Base-by-base conservation (phyloP, 1,140 invertebrate species). In the Halesus radiatus region DNA sequence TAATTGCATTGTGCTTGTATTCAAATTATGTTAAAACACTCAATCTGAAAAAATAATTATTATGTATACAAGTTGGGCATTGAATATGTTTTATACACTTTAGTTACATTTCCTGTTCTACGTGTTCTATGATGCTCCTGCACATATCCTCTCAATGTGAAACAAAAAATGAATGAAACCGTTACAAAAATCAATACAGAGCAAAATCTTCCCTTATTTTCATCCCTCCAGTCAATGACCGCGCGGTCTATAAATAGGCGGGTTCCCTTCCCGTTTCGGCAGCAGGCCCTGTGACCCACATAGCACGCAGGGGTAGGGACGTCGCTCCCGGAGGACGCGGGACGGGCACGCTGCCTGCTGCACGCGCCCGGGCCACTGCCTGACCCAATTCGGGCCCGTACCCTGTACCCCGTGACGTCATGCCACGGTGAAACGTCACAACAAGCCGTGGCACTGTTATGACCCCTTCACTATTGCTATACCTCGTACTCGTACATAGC, bases 311-410 rank as follows among this genome's bases (percentile, higher is more conserved):
- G n/a, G 7, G 13, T 64, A 64, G 6, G n/a, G 64, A 18, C 32
- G n/a, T 18, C 56, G 64, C n/a, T 5, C 64, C 7, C 26, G 50
- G 15, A n/a, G 50, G 18, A 20, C 20, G 68, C 20, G 23, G 18
- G 23, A 72, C 62, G 68, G 1, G 45, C 68, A n/a, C 68, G 15
- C 53, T 60, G 73, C 22, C 8, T 37, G 73, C 53, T 20, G 53
- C 50, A 60, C 45, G 23, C 10, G 23, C 76, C 64, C 60, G 64
- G 76, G 50, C 52, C 76, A 53, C 5, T 32, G 32, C 45, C 50
- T 78, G 76, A 78, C 76, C 76, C 62, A 77, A 26, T 50, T 50
- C 37, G 23, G 20, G 18, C 37, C 60, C 37, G 45, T 70, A 26
- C 13, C 52, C 37, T 10, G 50, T 54, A 52, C 13, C 52, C 37